Evolutionary conservation across 2,113 vertebrate species (phyloP).

Genomic region (Thalassarche chlororhynchos): DNA sequence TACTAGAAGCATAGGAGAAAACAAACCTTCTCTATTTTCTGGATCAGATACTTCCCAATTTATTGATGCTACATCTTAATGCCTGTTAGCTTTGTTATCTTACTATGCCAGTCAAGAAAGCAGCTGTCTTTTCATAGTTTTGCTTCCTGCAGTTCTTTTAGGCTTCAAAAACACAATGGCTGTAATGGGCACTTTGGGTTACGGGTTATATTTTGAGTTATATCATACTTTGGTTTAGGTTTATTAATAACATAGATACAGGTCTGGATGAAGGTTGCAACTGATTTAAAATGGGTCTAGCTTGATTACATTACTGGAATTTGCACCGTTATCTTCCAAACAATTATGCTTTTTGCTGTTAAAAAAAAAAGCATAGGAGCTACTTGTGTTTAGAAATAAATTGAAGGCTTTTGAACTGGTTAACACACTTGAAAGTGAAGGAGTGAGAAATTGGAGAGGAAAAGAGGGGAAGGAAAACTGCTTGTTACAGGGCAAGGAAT

Average conservation of each 20-base stretch:
- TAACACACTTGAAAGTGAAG: background rate
- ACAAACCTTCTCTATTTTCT: background rate
- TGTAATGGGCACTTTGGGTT: background rate
- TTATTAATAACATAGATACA: background rate
- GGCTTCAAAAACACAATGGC: background rate
- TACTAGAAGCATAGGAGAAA: background rate
- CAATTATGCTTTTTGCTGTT: background rate
- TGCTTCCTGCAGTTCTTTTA: background rate
- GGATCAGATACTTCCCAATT: background rate
- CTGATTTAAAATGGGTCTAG: background rate
- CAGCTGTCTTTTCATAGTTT: background rate
- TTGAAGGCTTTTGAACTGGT: background rate
- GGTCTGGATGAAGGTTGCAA: background rate
- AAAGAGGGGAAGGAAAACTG: background rate
- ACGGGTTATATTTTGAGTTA: background rate
- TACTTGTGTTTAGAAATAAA: background rate
- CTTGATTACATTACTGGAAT: background rate
- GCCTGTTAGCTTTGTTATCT: background rate
- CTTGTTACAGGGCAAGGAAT: background rate
- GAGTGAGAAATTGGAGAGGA: background rate
- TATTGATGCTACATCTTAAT: background rate
- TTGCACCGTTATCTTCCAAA: background rate
- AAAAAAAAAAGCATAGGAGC: no score
- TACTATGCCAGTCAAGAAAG: background rate
- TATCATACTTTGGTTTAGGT: accelerated